phyloP scores from a whole-genome alignment of 2,888 invertebrate species.

The Netelia virgata region DNA sequence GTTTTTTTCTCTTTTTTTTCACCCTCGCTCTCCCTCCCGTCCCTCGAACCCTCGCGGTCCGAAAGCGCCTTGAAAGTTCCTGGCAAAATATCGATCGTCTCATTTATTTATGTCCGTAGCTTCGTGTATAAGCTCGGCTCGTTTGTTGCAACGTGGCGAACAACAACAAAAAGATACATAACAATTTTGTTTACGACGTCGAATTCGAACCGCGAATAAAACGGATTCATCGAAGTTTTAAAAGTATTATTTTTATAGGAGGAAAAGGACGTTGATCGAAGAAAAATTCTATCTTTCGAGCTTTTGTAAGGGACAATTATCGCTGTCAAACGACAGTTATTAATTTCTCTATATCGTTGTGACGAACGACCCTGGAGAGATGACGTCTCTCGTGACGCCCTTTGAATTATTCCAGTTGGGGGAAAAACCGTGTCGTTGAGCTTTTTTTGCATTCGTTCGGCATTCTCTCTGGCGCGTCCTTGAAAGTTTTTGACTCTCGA shows the following conservation, averaged over 20 bases:
- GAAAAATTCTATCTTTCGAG: constrained; percentile 8
- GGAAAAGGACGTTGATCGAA: neutral
- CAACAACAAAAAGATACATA: constrained; percentile 11
- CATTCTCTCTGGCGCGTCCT: neutral
- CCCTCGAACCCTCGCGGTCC: constrained; percentile 45
- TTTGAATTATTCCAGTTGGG: constrained; percentile 22
- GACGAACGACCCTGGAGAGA: neutral
- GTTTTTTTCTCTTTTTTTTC: constrained; percentile 52
- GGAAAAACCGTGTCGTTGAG: constrained; percentile 28
- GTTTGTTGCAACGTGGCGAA: constrained; percentile 57
- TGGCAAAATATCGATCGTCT: constrained; percentile 75
- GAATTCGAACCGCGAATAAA: neutral
- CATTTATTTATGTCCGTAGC: constrained; percentile 72
- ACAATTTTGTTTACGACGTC: neutral
- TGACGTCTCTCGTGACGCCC: neutral
- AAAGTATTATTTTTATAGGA: neutral
- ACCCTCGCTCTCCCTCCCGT: constrained; percentile 45
- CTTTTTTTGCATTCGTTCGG: constrained; percentile 1
- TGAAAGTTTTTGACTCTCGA: constrained; percentile 27
- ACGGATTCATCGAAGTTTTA: neutral
- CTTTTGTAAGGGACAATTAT: neutral
- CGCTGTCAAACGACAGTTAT: constrained; percentile 14
- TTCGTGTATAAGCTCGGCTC: constrained; percentile 57
- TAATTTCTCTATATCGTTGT: constrained; percentile 1
- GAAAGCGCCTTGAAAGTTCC: constrained; percentile 75